Base-by-base conservation (phyloP, 2,888 invertebrate species). In the Ormia ochracea region DNA sequence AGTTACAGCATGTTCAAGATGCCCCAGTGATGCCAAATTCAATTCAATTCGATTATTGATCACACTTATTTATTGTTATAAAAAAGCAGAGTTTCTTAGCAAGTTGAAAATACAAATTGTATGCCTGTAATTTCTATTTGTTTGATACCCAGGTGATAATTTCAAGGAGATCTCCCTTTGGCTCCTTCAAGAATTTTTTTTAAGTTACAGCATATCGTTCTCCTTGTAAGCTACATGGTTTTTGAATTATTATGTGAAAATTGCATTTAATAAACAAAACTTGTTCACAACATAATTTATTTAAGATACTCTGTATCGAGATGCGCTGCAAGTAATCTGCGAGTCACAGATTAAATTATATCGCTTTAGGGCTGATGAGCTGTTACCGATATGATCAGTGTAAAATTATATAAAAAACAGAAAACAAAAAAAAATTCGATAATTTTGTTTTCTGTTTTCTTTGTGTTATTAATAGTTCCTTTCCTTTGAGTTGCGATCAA, bases 21-120 rank as follows among this genome's bases (percentile, higher is more conserved):
- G n/a, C n/a, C n/a, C n/a, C n/a, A n/a, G n/a, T n/a, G n/a, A n/a
- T n/a, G n/a, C n/a, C n/a, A n/a, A n/a, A n/a, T n/a, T n/a, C n/a
- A n/a, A n/a, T n/a, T n/a, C n/a, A n/a, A n/a, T n/a, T n/a, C 86
- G 83, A 81, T 86, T 86, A 85, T 83, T 86, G 83, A 84, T 86
- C 81, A 81, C 81, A 83, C 69, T 74, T 63, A 77, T 78, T 5
- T 14, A 43, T 33, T 36, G 12, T 33, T 19, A 33, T 17, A 10
- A 31, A 4, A n/a, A 41, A 14, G 2, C 14, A 7, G n/a, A 4
- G 6, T 28, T 28, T 28, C 6, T 4, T 4, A 28, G 23, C 5
- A 23, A 21, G 28, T 19, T 14, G n/a, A 26, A 33, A 31, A 36
- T 4, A 4, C 38, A 41, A 28, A 28, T 4, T 28, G 6, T 6